Evolutionary conservation across 1,140 invertebrate genomes (phyloP).

Genomic region (Heliconius himera): DNA sequence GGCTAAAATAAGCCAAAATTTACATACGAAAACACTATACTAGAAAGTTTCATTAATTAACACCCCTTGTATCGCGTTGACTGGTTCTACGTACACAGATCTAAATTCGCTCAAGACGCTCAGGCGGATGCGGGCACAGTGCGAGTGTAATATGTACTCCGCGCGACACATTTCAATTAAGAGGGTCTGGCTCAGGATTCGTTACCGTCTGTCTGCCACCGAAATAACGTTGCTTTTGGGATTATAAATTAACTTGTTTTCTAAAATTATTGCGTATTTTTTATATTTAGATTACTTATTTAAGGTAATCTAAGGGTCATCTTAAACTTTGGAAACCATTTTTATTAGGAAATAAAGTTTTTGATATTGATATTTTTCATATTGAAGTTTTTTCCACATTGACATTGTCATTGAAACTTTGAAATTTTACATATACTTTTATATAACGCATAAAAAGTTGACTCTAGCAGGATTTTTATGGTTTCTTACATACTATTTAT

Average conservation of each 20-base stretch:
- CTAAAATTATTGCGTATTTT: background rate
- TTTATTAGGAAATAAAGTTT: no score
- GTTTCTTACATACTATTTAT: no score
- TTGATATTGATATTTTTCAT: no score
- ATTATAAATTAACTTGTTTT: no score
- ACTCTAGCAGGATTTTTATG: no score
- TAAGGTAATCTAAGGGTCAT: no score
- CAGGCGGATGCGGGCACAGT: conserved; percentile 26
- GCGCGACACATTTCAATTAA: conserved; percentile 34
- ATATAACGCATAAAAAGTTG: no score
- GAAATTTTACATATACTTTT: no score
- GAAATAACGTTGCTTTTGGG: conserved; percentile 21
- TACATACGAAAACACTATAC: conserved; percentile 14
- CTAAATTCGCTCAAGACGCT: conserved; percentile 31
- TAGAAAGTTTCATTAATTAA: conserved; percentile 29
- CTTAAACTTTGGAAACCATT: no score
- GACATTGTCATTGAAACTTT: no score
- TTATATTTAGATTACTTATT: no score
- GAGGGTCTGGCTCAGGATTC: conserved; percentile 26
- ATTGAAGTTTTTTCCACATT: no score
- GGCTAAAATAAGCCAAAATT: background rate
- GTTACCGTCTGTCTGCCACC: conserved; percentile 18
- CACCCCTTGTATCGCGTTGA: conserved; percentile 27
- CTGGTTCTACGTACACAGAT: conserved; percentile 29
- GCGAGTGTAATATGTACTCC: conserved; percentile 23